phyloP scores from a whole-genome alignment of 2,113 vertebrate genomes.

The Pachycephala philippinensis region DNA sequence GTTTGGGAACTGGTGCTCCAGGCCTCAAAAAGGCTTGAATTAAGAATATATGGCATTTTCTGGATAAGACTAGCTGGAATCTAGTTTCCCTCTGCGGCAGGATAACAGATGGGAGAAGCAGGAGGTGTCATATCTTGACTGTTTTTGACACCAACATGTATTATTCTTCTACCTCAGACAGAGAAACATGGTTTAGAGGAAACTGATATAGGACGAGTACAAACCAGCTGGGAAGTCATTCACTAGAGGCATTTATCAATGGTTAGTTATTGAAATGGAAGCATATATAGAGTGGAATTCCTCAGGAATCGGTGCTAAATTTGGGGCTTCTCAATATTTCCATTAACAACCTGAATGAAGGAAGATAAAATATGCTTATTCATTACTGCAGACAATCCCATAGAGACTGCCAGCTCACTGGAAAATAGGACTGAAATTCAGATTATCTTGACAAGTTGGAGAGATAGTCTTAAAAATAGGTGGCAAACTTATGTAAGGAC shows the following conservation, averaged over 20 bases:
- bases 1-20: not conserved
- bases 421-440: not conserved
- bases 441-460: not conserved
- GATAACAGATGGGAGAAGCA: conserved; percentile 48
- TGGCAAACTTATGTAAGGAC: not conserved
- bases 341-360: not conserved
- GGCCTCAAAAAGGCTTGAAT: not conserved
- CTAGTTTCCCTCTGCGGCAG: not conserved
- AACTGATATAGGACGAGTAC: not conserved
- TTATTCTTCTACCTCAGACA: conserved; percentile 3
- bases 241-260: not conserved
- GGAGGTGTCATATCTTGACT: conserved; percentile 27
- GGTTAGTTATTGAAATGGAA: not conserved
- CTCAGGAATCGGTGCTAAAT: not conserved
- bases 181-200: not conserved
- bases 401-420: not conserved
- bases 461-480: not conserved
- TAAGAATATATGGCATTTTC: not conserved
- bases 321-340: not conserved
- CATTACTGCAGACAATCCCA: not conserved
- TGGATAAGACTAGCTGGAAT: not conserved
- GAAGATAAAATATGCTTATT: not conserved
- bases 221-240: not conserved
- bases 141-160: not conserved
- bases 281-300: not conserved